Evolutionary conservation across 2,113 vertebrate species (phyloP).

Genomic region (Scolopax mira): DNA sequence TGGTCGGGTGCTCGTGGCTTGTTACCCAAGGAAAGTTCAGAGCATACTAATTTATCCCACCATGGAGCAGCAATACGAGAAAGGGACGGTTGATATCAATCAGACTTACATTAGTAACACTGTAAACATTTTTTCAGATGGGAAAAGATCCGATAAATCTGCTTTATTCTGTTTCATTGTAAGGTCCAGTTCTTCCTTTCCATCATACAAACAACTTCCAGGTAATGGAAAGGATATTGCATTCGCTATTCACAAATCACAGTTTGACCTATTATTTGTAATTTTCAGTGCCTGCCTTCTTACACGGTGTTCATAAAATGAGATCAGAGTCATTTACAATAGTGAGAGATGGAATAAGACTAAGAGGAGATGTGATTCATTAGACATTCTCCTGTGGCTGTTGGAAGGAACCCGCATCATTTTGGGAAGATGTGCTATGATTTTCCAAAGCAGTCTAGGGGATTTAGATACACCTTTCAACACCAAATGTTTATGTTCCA

Average conservation of each 20-base stretch:
- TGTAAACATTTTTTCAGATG: conserved; percentile 40
- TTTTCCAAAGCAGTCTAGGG: not conserved
- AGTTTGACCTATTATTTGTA: conserved; percentile 52
- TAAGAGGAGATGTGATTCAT: conserved; percentile 44
- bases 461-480: not conserved
- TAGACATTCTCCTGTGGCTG: conserved; percentile 1
- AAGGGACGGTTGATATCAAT: not conserved
- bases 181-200: conserved; percentile 39
- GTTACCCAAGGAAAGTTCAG: conserved; percentile 40
- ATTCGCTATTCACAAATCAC: conserved; percentile 33
- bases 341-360: conserved; percentile 32
- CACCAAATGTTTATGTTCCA: not conserved
- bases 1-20: not conserved
- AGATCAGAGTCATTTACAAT: conserved; percentile 44
- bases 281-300: conserved; percentile 53
- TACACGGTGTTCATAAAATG: conserved; percentile 24
- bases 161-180: conserved; percentile 3
- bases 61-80: not conserved
- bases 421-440: not conserved
- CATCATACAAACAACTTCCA: conserved; percentile 51
- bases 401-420: not conserved
- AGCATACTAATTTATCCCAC: conserved; percentile 20
- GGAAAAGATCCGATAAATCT: conserved; percentile 39
- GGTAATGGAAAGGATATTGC: conserved; percentile 49
- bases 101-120: conserved; percentile 18